These are phyloP conservation scores for Meloidogyne floridensis DNA, from an alignment of 1,140 invertebrate genomes.

Conservation along the genomic window DNA sequence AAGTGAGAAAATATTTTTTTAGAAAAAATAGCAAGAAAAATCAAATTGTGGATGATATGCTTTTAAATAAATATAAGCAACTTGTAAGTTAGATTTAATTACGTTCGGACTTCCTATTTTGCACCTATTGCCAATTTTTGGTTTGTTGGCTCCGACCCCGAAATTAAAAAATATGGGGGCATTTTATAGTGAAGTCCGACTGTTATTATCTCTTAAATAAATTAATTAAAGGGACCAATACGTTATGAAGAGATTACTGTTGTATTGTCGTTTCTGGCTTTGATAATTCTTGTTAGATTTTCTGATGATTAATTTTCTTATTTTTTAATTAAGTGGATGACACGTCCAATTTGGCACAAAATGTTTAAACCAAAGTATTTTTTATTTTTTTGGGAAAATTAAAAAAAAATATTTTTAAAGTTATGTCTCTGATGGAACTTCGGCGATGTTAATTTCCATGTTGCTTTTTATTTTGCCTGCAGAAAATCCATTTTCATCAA, in stretches of 20 bases:
- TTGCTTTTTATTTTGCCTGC: constrained; percentile 55
- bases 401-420: neutral
- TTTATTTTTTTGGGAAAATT: neutral
- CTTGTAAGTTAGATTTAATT: neutral
- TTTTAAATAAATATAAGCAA: neutral
- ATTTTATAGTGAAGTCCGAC: too few species aligned
- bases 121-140: too few species aligned
- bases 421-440: constrained; percentile 54
- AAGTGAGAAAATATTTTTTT: neutral
- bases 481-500: constrained; percentile 49
- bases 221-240: constrained; percentile 69
- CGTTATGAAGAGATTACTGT: constrained; percentile 77
- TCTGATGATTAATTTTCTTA: neutral
- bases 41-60: neutral
- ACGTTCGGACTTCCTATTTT: neutral
- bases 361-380: constrained; percentile 62
- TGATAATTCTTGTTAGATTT: constrained; percentile 72
- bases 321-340: constrained; percentile 74
- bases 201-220: neutral
- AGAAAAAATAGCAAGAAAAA: neutral
- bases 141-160: too few species aligned
- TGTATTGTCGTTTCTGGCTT: constrained; percentile 76
- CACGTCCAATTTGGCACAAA: constrained; percentile 76
- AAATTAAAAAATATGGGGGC: too few species aligned
- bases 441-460: constrained; percentile 49